Evolutionary conservation across 2,797 vertebrate species (phyloP).

Genomic region (Anolis apletophallus): DNA sequence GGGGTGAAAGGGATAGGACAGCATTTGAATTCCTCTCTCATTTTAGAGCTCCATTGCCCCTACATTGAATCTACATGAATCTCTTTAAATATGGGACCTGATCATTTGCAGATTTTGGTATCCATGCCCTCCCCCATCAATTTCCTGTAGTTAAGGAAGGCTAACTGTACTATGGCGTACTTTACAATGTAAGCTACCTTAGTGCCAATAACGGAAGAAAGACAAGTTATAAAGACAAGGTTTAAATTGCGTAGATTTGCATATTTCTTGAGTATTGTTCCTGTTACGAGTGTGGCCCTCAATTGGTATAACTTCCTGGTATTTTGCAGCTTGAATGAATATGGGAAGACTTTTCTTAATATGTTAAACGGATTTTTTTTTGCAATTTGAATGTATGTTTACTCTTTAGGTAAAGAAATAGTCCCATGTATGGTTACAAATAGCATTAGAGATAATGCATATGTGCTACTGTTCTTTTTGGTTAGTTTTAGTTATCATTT

Average conservation of each 20-base stretch:
- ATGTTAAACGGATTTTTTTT: neutral
- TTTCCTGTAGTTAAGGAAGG: no score
- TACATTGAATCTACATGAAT: no score
- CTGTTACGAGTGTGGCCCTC: neutral
- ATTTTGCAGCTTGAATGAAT: neutral
- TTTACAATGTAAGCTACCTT: no score
- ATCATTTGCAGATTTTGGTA: no score
- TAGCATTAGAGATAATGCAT: neutral
- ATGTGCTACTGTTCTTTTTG: neutral
- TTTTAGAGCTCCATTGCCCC: no score
- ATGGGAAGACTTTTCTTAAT: neutral
- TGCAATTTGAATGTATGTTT: neutral
- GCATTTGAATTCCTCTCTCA: no score
- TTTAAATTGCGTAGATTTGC: neutral
- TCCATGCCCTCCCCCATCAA: no score
- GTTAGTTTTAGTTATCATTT: neutral
- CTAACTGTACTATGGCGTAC: no score
- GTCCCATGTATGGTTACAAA: no score
- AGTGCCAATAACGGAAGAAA: no score
- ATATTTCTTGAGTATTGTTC: neutral
- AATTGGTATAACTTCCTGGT: neutral
- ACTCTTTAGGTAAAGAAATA: conserved; percentile 1
- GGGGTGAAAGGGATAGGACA: neutral
- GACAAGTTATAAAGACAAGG: no score
- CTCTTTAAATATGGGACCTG: no score